Base-by-base conservation (phyloP, 2,888 invertebrate genomes). In the Prosopocoilus inquinatus region DNA sequence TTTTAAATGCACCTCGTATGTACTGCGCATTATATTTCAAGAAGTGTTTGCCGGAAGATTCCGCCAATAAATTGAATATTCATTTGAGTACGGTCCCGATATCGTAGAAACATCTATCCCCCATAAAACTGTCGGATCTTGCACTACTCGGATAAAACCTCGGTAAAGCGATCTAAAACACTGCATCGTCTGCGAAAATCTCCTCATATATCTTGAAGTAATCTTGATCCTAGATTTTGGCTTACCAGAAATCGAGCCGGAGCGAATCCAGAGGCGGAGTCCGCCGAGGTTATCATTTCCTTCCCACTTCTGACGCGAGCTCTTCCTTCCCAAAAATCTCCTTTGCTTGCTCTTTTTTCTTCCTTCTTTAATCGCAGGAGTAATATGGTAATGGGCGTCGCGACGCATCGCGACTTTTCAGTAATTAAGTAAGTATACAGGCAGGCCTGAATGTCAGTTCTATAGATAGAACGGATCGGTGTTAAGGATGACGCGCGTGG, bases 201-300 rank as follows among this genome's bases (percentile, higher is more conserved):
- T 69, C 66, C 62, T 69, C 71, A 71, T 72, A 72, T 74, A 73
- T 72, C 67, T 65, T 66, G 66, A 60, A 58, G 62, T 71, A 72
- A 76, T 75, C 75, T 75, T 70, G 73, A 75, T 74, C 72, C 73
- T 61, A 71, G 74, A 74, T 75, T 76, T 75, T 75, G 75, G 76
- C 75, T 76, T 75, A 75, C 76, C 76, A 76, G 74, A 75, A 76
- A 76, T 75, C 74, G 74, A 68, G 69, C 69, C 68, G 64, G 68
- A 58, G 67, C 67, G 66, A 66, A 67, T 66, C 64, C 51, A 56
- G 48, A 46, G 51, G 49, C 45, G 48, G 47, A 47, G 43, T 53
- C 49, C 52, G 49, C 48, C 57, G 28, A 53, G 53, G 53, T 53
- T 57, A 56, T 56, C 47, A 47, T 49, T 52, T 28, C 20, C 20